Conservation (phyloP, 1,140 invertebrate genomes). For the Micrasema minimum region DNA sequence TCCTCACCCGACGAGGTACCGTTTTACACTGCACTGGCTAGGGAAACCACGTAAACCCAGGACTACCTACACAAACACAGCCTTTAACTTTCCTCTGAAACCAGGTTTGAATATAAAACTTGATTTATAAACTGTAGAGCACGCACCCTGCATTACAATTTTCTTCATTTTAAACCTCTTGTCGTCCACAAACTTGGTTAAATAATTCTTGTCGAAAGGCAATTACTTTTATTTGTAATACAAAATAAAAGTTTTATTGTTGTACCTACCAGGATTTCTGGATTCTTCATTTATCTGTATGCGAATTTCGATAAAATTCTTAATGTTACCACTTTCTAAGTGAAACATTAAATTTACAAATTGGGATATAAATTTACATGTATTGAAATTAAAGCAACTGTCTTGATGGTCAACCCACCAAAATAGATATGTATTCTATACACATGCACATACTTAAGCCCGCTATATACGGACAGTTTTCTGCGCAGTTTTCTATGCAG, state of each 20-base stretch:
- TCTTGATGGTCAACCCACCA: no score
- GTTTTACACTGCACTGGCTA: slow-evolving; percentile 30
- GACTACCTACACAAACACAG: slow-evolving; percentile 13
- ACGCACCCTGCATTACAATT: background rate
- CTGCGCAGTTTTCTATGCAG: no score
- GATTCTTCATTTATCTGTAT: background rate
- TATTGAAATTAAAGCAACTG: no score
- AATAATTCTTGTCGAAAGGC: background rate
- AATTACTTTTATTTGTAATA: background rate
- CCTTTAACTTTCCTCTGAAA: no score
- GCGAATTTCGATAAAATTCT: background rate
- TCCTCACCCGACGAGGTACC: slow-evolving; percentile 14
- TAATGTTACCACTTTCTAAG: no score
- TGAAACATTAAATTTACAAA: no score
- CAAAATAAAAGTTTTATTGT: background rate
- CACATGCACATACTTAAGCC: no score
- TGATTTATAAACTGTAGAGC: background rate
- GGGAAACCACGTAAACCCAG: background rate
- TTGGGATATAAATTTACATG: no score
- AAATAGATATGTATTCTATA: no score
- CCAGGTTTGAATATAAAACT: background rate
- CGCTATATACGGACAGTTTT: no score
- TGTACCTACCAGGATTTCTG: background rate
- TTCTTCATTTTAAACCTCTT: no score
- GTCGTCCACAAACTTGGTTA: no score